phyloP scores from a whole-genome alignment of 2,113 vertebrate genomes.

The Dasyornis broadbenti region DNA sequence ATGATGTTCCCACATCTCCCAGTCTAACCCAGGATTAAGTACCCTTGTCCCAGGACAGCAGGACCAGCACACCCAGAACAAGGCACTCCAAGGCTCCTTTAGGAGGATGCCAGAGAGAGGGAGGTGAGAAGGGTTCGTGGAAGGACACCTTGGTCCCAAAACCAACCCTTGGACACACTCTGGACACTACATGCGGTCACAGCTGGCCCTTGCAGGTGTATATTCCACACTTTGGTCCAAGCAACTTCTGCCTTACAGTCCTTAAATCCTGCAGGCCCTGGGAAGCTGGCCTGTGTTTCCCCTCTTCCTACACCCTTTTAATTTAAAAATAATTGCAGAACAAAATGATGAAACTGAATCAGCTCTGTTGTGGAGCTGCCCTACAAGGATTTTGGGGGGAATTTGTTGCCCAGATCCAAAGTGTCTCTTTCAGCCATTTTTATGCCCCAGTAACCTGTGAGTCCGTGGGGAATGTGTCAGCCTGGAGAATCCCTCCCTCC shows the following conservation, averaged over 20 bases:
- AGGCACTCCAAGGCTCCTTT: neutral
- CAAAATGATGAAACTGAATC: neutral
- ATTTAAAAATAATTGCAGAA: neutral
- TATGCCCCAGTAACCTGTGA: neutral
- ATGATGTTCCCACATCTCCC: neutral
- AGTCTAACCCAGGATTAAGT: neutral
- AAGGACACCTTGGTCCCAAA: neutral
- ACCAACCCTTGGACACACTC: neutral
- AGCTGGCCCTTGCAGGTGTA: neutral
- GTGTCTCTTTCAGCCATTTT: neutral
- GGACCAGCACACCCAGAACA: neutral
- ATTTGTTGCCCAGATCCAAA: neutral
- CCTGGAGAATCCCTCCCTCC: neutral
- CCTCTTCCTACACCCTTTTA: neutral
- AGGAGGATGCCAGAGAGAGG: neutral
- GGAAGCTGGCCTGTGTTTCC: neutral
- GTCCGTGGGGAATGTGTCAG: neutral
- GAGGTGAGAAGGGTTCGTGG: neutral
- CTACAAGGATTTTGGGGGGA: neutral
- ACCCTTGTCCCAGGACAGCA: neutral
- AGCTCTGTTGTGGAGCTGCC: fast-evolving
- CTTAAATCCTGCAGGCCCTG: neutral
- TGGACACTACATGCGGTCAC: neutral
- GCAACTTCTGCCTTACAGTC: neutral
- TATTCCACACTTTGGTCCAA: neutral